phyloP scores from a whole-genome alignment of 2,888 invertebrate species.

The Hartigia nigra region DNA sequence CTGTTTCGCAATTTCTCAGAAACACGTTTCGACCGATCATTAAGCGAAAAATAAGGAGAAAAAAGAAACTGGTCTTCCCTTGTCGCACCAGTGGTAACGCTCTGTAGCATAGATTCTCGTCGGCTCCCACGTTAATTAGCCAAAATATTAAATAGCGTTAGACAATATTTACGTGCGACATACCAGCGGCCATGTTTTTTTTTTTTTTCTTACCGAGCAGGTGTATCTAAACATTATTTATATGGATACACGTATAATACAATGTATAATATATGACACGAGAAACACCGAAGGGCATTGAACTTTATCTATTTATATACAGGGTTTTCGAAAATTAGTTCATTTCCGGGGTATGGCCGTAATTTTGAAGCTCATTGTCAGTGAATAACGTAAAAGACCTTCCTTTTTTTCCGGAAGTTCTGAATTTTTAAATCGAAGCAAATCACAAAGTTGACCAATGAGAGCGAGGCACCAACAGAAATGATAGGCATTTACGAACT shows the following conservation, averaged over 20 bases:
- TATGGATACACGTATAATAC: not conserved
- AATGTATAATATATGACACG: not conserved
- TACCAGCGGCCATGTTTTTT: not conserved
- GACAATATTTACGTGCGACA: not conserved
- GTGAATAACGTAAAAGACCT: too few species aligned
- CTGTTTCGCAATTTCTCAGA: conserved; percentile 26
- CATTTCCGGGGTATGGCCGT: too few species aligned
- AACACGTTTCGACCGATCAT: conserved; percentile 32
- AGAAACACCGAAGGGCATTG: not conserved
- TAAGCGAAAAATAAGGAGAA: conserved; percentile 16
- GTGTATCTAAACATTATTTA: not conserved
- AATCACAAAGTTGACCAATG: too few species aligned
- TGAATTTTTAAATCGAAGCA: too few species aligned
- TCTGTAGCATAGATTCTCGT: not conserved
- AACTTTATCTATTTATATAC: not conserved
- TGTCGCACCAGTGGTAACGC: conserved; percentile 16
- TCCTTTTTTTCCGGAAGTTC: too few species aligned
- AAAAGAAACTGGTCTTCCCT: conserved; percentile 29
- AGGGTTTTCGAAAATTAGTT: too few species aligned
- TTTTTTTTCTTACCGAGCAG: not conserved
- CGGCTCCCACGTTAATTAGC: conserved; percentile 13
- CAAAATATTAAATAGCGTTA: not conserved
- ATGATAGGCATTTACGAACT: too few species aligned
- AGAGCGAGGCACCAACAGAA: too few species aligned
- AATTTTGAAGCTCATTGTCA: too few species aligned